A percentile compares a stretch with the other conserved stretches of the same genome.
phyloP scores from a whole-genome alignment of 2,113 vertebrate genomes.

The Centropus unirufus region DNA sequence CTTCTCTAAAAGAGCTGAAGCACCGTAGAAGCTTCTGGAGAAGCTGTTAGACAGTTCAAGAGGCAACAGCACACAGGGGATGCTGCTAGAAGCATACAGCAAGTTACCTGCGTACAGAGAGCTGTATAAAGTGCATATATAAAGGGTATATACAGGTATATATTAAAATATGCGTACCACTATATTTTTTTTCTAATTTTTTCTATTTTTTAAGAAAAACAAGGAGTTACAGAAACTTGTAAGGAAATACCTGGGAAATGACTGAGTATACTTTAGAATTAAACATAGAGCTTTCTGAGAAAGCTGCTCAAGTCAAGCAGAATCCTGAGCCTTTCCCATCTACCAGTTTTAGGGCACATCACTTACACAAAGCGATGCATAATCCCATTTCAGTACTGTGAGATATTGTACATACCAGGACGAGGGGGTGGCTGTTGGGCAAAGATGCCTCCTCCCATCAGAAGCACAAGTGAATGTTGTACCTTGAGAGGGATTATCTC shows the following conservation, averaged over 20 bases:
- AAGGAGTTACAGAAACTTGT: not conserved
- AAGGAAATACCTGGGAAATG: not conserved
- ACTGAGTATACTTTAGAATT: not conserved
- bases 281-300: not conserved
- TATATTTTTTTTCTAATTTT: no score
- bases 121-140: not conserved
- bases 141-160: not conserved
- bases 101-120: not conserved
- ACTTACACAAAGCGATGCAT: not conserved
- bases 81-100: not conserved
- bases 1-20: not conserved
- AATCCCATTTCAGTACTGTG: not conserved
- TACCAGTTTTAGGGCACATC: not conserved
- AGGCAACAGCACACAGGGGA: not conserved
- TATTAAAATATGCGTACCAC: no score
- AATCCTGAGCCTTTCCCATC: not conserved
- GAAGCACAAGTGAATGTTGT: constrained; percentile 1
- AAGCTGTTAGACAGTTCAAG: not conserved
- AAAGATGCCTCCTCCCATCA: not conserved
- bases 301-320: not conserved
- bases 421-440: not conserved
- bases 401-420: not conserved
- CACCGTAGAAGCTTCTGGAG: not conserved
- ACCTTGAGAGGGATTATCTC: constrained; percentile 58
- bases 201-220: not conserved